phyloP scores from a whole-genome alignment of 2,888 invertebrate genomes.

The Ganaspis brasiliensis region DNA sequence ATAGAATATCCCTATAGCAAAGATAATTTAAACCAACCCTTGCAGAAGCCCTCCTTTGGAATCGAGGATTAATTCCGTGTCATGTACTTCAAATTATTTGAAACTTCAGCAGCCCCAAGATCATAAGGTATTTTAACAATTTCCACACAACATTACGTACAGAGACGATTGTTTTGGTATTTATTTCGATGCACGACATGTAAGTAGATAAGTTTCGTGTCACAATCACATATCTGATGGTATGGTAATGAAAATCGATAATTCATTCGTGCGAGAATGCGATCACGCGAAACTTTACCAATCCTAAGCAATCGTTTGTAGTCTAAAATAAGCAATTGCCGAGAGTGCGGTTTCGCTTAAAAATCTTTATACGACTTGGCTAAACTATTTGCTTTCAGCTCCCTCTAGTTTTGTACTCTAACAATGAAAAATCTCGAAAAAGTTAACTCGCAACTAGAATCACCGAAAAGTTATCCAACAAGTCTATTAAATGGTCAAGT shows the following conservation, averaged over 20 bases:
- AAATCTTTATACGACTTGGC: conserved; percentile 33
- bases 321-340: neutral
- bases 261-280: conserved; percentile 25
- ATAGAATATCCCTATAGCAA: neutral
- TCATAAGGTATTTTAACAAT: conserved; percentile 15
- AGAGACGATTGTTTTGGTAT: conserved; percentile 30
- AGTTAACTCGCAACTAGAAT: conserved; percentile 1
- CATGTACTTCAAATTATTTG: conserved; percentile 6
- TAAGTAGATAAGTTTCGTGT: conserved; percentile 28
- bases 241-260: conserved; percentile 37
- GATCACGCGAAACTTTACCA: conserved; percentile 36
- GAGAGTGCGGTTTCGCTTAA: neutral
- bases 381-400: no score
- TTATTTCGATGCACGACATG: conserved; percentile 3
- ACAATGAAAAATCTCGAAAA: conserved; percentile 40
- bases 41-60: neutral
- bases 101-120: conserved; percentile 3
- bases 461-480: conserved; percentile 14
- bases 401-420: neutral
- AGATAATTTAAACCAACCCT: neutral
- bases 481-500: conserved; percentile 37
- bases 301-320: conserved; percentile 9
- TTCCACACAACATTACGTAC: conserved; percentile 25
- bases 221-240: conserved; percentile 28
- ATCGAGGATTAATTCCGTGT: conserved; percentile 2